Conservation (phyloP, 2,888 invertebrate species). For the Epistrophe grossulariae region DNA sequence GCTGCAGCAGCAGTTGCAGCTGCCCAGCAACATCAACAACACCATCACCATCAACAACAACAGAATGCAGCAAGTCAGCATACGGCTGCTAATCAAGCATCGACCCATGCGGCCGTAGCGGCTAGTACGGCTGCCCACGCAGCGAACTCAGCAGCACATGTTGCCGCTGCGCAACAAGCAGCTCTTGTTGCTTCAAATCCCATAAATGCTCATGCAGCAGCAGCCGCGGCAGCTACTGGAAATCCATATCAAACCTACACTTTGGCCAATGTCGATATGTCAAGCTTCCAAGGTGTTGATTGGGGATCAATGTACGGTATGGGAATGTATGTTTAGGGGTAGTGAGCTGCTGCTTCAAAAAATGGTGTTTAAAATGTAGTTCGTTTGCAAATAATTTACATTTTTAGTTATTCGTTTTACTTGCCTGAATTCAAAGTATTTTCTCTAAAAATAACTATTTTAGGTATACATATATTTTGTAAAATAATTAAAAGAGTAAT, state of each 20-base stretch:
- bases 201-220: constrained; percentile 86
- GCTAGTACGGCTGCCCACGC: constrained; percentile 66
- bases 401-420: constrained; percentile 19
- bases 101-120: constrained; percentile 72
- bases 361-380: constrained; percentile 61
- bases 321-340: constrained; percentile 91
- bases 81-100: constrained; percentile 74
- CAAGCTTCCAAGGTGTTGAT: constrained; percentile 95
- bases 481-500: constrained; percentile 30
- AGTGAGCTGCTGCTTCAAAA: constrained; percentile 16
- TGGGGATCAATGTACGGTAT: constrained; percentile 96
- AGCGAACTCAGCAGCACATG: constrained; percentile 80
- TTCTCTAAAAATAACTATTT: constrained; percentile 11
- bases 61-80: constrained; percentile 56
- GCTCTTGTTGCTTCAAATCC: constrained; percentile 81
- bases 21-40: constrained; percentile 81
- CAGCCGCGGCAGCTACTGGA: constrained; percentile 87
- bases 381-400: constrained; percentile 55
- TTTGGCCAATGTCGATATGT: constrained; percentile 95
- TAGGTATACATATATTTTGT: constrained; percentile 26
- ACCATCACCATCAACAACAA: constrained; percentile 79
- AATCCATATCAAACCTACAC: constrained; percentile 91
- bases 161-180: constrained; percentile 84
- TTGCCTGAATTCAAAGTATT: constrained; percentile 30
- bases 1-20: constrained; percentile 85